These are phyloP conservation scores for Apeltes quadracus DNA, from an alignment of 2,113 vertebrate genomes.

Conservation along the genomic window DNA sequence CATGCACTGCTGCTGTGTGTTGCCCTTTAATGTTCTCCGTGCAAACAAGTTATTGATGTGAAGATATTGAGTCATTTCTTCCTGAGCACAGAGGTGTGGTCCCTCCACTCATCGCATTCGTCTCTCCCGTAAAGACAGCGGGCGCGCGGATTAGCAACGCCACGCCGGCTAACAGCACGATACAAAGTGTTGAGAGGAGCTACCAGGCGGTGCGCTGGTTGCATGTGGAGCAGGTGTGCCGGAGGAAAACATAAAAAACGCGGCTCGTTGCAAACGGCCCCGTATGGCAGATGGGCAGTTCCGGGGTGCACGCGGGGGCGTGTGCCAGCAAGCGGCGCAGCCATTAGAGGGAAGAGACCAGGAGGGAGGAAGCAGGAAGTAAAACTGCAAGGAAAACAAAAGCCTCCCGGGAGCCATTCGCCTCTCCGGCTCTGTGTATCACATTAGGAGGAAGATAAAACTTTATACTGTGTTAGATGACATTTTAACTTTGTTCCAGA, in stretches of 20 bases:
- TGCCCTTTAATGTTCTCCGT: not conserved
- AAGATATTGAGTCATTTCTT: not conserved
- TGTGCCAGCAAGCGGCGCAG: slow-evolving; percentile 65
- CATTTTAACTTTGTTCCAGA: slow-evolving; percentile 64
- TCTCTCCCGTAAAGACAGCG: no score
- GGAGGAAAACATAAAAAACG: slow-evolving; percentile 10
- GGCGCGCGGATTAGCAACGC: slow-evolving; percentile 69
- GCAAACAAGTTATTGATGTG: not conserved
- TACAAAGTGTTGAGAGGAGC: slow-evolving; percentile 56
- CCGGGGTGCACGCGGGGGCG: slow-evolving; percentile 60
- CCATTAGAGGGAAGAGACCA: slow-evolving; percentile 56
- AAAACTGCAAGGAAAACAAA: slow-evolving; percentile 29
- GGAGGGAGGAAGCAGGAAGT: slow-evolving; percentile 24
- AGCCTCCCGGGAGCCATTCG: slow-evolving; percentile 49
- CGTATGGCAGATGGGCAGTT: slow-evolving; percentile 61
- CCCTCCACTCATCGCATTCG: no score
- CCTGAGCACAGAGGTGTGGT: not conserved
- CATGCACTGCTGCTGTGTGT: slow-evolving; percentile 3
- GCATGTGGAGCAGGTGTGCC: slow-evolving; percentile 61
- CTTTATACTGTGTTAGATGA: slow-evolving; percentile 64
- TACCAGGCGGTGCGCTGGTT: slow-evolving; percentile 42
- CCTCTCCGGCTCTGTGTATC: slow-evolving; percentile 47
- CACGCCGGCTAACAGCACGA: slow-evolving; percentile 50
- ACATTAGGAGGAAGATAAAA: slow-evolving; percentile 60
- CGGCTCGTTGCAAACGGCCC: slow-evolving; percentile 36